Evolutionary conservation across 1,140 invertebrate genomes (phyloP), one percentile per base, ranked within the genome.

Genomic region (Sminthurinus signatus): DNA sequence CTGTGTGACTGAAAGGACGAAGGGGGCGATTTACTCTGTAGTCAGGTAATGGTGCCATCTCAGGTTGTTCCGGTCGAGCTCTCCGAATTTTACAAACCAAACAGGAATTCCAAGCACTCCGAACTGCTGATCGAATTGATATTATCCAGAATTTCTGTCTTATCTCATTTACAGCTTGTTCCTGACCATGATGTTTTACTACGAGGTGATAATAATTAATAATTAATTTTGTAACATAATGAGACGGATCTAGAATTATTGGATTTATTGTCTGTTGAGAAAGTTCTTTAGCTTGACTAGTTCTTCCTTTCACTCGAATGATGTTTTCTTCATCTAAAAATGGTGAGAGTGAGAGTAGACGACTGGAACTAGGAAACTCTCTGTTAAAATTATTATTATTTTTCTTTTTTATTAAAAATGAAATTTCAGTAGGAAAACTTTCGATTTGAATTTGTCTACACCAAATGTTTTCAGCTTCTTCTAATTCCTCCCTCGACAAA

Each of bases 1-100:
- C 72, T 12, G 67, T 67, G 50, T 43, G 15, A 2, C 62, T 59
- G 63, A 75, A 75, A 5, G 72, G 72, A 39, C 66, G 70, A 29
- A 56, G 31, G 31, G 62, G 43, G 21, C 63, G 15, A 21, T 17
- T 23, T 1, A 74, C 25, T 10, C 59, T 32, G 19, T 54, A 31
- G 14, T n/a, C 31, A 1, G 68, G 69, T 1, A 70, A 48, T 27
- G 51, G 51, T 14, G 32, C 67, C 60, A 67, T 67, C 10, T 25
- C 42, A 27, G 62, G 60, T 12, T 36, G 29, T 10, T 23, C n/a
- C 19, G 50, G 51, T 55, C 32, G 23, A 14, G 65, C 21, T 21
- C 23, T 14, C 2, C 54, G 4, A n/a, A 19, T 27, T 39, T 48
- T 10, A 52, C 65, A 67, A 15, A 46, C 1, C 19, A 4, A 19